A percentile compares a stretch with the other conserved stretches of the same genome.
Evolutionary conservation across 1,140 invertebrate species (phyloP).

Genomic region (Aphelenchoides avenae): DNA sequence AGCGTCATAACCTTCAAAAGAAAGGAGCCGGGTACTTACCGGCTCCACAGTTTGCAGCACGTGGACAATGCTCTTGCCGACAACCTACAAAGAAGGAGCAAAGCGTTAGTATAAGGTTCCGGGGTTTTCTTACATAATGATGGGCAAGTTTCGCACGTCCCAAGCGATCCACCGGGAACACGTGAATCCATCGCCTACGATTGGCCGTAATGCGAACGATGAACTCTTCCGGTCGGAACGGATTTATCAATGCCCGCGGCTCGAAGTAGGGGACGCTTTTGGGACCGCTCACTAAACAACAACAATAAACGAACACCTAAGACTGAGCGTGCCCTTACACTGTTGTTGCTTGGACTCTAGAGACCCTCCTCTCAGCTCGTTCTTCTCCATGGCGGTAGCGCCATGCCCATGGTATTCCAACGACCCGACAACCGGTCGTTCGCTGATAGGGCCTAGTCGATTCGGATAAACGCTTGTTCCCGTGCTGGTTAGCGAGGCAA

Average conservation of each 20-base stretch:
- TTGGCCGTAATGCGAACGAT: slow-evolving; percentile 94
- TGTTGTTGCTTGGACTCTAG: slow-evolving; percentile 13
- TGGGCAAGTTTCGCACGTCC: slow-evolving; percentile 47
- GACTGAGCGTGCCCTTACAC: neutral
- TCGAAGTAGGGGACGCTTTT: slow-evolving; percentile 1
- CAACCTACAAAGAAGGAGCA: no score
- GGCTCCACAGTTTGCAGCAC: slow-evolving; percentile 38
- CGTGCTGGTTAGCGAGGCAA: neutral
- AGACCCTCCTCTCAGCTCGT: slow-evolving; percentile 15
- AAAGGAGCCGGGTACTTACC: slow-evolving; percentile 3
- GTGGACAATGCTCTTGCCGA: slow-evolving; percentile 36
- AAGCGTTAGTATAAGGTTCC: no score
- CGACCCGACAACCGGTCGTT: slow-evolving; percentile 23
- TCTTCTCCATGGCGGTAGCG: no score
- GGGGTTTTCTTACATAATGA: no score
- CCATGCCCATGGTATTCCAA: slow-evolving; percentile 21
- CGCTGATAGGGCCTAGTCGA: slow-evolving; percentile 1
- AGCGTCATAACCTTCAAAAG: neutral
- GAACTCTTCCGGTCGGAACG: slow-evolving; percentile 92
- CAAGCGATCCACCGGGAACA: slow-evolving; percentile 82
- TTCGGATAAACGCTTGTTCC: neutral
- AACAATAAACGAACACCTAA: slow-evolving; percentile 1
- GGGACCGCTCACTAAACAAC: slow-evolving; percentile 17
- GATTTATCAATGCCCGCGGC: slow-evolving; percentile 70
- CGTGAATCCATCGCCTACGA: slow-evolving; percentile 91